Conservation (phyloP, 2,797 vertebrate genomes). For the Melanogrammus aeglefinus region DNA sequence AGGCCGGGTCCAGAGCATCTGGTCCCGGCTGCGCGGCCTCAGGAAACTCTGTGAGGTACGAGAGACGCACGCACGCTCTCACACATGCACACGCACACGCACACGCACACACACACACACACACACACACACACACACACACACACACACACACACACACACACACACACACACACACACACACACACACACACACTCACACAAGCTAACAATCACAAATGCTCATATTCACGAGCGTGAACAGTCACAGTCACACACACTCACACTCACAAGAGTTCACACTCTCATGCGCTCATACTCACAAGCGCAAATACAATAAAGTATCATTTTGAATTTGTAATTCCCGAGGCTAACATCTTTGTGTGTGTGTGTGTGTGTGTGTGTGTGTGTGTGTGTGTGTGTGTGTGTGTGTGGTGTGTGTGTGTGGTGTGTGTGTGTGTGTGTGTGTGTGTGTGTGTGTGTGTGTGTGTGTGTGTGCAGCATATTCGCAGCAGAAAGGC, state of each 20-base stretch:
- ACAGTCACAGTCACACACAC: too few species aligned
- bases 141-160: conserved; percentile 1
- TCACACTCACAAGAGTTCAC: too few species aligned
- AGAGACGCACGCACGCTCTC: neutral
- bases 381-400: conserved; percentile 16
- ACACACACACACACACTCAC: too few species aligned
- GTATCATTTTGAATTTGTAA: neutral
- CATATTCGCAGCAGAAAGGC: conserved; percentile 81
- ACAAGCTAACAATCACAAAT: too few species aligned
- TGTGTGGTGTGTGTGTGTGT: conserved; percentile 15
- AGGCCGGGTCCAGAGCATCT: conserved; percentile 88
- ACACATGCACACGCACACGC: conserved; percentile 9
- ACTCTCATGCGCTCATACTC: too few species aligned
- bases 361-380: conserved; percentile 16
- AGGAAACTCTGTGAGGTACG: conserved; percentile 85
- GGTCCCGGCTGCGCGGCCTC: conserved; percentile 86
- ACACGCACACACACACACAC: conserved; percentile 7
- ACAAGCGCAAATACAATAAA: too few species aligned
- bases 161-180: neutral
- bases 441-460: conserved; percentile 18
- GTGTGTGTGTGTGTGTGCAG: conserved; percentile 49
- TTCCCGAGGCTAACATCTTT: neutral
- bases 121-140: neutral
- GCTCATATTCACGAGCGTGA: too few species aligned
- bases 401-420: conserved; percentile 10